Evolutionary conservation across 2,888 invertebrate genomes (phyloP), one percentile per base, ranked within the genome.

Genomic region (Apodemia mormo): DNA sequence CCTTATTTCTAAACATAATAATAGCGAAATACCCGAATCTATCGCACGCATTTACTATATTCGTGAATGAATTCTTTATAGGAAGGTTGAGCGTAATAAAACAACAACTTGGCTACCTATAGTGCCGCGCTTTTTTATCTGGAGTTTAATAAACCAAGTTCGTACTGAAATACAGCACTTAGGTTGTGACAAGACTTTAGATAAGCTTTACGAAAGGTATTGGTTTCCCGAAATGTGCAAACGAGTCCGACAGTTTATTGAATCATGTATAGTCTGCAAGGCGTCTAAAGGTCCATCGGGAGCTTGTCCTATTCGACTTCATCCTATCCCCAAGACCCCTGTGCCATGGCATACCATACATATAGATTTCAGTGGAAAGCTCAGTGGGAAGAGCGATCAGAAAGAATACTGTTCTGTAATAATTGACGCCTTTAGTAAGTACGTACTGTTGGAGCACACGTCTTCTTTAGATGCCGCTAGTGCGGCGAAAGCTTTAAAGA

Each of bases 261-360:
- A 77, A 6, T 74, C 75, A 37, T 77, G 75, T 33, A 67, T 78
- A 0, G 65, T 75, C n/a, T 77, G 79, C 43, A 77, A 75, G 67
- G 70, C 74, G 1, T 75, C 75, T 0, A 79, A 79, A 56, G 74
- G 73, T 1, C 54, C 64, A 0, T 76, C 77, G 0, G 78, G 76
- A 1, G 76, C 73, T 9, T 71, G 72, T 9, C 75, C 66, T 5
- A 68, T 73, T 1, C 56, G 40, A 6, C 61, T 78, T 0, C 78
- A 80, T 37, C 74, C 78, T 0, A 79, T 78, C 1, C 76, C 73
- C 0, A 76, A 73, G 65, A 14, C 61, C 1, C 9, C 68, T 1
- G 43, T 70, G 1, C 76, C 80, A 0, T 81, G 77, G 78, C 78
- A 80, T 33, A 80, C 80, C 0, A 56, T 80, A 2, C 78, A 79